Evolutionary conservation across 2,797 vertebrate genomes (phyloP), one percentile per base, ranked within the genome.

Genomic region (Hydrolagus colliei): DNA sequence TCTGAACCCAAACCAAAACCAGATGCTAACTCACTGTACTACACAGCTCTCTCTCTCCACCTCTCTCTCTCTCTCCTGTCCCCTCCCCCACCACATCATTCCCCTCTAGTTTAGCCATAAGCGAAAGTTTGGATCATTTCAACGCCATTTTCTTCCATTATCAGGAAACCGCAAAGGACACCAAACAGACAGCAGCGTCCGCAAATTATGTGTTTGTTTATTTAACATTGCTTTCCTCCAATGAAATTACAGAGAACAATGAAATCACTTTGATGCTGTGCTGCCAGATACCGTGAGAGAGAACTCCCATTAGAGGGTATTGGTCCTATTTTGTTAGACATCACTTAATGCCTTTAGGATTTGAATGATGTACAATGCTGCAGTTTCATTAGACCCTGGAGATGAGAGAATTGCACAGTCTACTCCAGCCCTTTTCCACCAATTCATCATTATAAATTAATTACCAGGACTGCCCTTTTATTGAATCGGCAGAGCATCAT

Each of bases 361-460:
- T 67, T 82, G 79, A 32, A 82, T 82, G 67, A n/a, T 82, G 14
- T 82, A 68, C 35, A 18, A 68, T 11, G 16, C 18, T 68, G 7
- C 68, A 18, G 79, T 68, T 68, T 82, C 79, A 68, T 79, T 79
- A 61, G 20, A 63, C 77, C 62, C 59, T 63, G 5, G 63, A 9
- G 61, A 68, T 32, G 14, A 68, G 14, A 41, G 22, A 67, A 82
- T n/a, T 82, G 12, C 32, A 67, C 6, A 68, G 65, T 22, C 14
- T 9, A 82, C 68, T 68, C 16, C 67, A 68, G 35, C 13, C 41
- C 65, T 65, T 65, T 65, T 14, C 12, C 61, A 11, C 59, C 77
- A 79, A 63, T 79, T 79, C 77, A 9, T 68, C 79, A 82, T 68
- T 35, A 52, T 68, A 68, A 68, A 82, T 82, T 82, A 68, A 82